Conservation (phyloP, 2,888 invertebrate genomes). For the Celastrina argiolus region DNA sequence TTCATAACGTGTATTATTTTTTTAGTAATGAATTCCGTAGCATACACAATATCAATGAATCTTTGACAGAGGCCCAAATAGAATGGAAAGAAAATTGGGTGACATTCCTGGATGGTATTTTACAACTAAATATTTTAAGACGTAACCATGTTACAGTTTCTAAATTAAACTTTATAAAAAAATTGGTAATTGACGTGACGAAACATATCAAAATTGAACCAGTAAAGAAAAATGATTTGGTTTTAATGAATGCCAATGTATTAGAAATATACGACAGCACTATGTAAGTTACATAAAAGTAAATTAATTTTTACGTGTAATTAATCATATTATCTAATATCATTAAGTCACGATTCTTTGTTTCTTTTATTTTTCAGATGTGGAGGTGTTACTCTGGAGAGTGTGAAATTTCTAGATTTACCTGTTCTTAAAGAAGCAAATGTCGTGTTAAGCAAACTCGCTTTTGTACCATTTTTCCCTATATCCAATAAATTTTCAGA, state of each 20-base stretch:
- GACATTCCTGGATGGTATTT: constrained; percentile 87
- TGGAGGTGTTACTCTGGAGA: constrained; percentile 47
- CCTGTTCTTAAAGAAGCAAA: constrained; percentile 30
- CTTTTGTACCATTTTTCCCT: constrained; percentile 42
- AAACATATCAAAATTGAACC: constrained; percentile 34
- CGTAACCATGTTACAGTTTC: constrained; percentile 77
- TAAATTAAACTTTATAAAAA: constrained; percentile 73
- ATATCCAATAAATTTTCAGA: constrained; percentile 31
- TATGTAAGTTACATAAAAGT: no score
- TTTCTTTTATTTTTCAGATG: no score
- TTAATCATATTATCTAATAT: no score
- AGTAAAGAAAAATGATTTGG: constrained; percentile 26
- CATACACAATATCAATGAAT: constrained; percentile 40
- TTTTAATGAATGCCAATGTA: constrained; percentile 36
- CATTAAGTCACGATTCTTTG: no score
- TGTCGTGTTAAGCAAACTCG: constrained; percentile 36
- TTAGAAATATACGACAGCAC: constrained; percentile 35
- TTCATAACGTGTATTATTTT: neutral
- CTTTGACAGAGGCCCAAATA: constrained; percentile 51
- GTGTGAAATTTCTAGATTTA: constrained; percentile 40
- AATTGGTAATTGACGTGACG: constrained; percentile 41
- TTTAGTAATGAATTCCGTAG: constrained; percentile 47
- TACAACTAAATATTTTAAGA: constrained; percentile 84
- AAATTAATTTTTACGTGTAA: no score
- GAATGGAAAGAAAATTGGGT: constrained; percentile 88